phyloP scores from a whole-genome alignment of 1,140 invertebrate species.

The Ceratitis capitata region DNA sequence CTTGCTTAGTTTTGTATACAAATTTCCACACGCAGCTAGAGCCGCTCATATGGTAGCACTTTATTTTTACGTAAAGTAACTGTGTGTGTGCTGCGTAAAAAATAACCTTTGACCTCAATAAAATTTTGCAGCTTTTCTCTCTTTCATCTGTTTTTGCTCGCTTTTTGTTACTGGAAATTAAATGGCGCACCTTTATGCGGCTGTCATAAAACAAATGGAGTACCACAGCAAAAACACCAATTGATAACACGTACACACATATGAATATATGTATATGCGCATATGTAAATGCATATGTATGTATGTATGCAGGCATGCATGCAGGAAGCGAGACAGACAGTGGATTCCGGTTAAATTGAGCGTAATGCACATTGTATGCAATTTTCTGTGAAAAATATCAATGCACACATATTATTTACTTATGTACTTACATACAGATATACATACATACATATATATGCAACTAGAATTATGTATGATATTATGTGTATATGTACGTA shows the following conservation, averaged over 20 bases:
- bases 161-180: too few species aligned
- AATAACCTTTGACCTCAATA: constrained; percentile 1
- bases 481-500: too few species aligned
- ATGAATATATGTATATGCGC: background rate
- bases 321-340: background rate
- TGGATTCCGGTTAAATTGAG: constrained; percentile 31
- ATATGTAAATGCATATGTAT: background rate
- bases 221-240: constrained; percentile 9
- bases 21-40: too few species aligned
- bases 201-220: constrained; percentile 23
- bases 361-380: constrained; percentile 28
- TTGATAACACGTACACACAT: background rate
- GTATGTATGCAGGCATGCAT: background rate
- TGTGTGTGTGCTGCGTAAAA: too few species aligned
- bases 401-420: too few species aligned
- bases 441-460: too few species aligned
- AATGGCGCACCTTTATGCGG: constrained; percentile 30
- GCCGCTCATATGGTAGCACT: too few species aligned
- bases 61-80: too few species aligned
- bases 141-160: too few species aligned
- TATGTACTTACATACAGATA: background rate
- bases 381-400: background rate
- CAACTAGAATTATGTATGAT: too few species aligned
- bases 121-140: background rate
- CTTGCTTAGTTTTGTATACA: too few species aligned